phyloP scores from a whole-genome alignment of 2,888 invertebrate species.

The Parochlus steinenii region DNA sequence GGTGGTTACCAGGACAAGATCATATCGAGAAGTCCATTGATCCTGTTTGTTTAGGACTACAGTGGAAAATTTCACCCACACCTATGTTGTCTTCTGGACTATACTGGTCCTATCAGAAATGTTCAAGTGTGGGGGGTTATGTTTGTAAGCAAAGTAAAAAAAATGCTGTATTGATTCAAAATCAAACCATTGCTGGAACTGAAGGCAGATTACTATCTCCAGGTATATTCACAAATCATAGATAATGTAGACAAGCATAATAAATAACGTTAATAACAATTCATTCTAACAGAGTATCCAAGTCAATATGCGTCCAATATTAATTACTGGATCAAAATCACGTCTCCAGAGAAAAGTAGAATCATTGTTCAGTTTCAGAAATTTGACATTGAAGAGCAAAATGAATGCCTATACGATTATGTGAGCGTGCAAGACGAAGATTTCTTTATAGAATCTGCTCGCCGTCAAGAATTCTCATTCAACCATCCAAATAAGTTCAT shows the following conservation, averaged over 20 bases:
- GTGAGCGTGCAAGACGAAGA: constrained; percentile 40
- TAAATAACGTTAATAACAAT: constrained; percentile 12
- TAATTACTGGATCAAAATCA: constrained; percentile 49
- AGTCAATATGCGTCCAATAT: constrained; percentile 52
- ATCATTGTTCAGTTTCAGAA: constrained; percentile 50
- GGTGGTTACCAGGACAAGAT: constrained; percentile 45
- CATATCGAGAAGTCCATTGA: too few species aligned
- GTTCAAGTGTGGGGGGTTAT: constrained; percentile 48
- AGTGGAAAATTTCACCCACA: constrained; percentile 50
- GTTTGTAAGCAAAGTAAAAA: constrained; percentile 34
- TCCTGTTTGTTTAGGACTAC: constrained; percentile 35
- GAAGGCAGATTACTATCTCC: constrained; percentile 52
- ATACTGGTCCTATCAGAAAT: constrained; percentile 51
- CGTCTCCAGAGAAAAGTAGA: constrained; percentile 46
- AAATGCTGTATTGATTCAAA: constrained; percentile 35
- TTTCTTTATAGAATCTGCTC: constrained; percentile 14
- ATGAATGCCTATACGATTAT: constrained; percentile 64
- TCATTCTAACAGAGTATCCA: constrained; percentile 36
- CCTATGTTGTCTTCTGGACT: constrained; percentile 49
- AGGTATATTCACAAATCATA: constrained; percentile 19
- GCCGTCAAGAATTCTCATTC: not conserved
- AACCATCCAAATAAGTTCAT: constrained; percentile 2
- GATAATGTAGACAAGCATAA: not conserved
- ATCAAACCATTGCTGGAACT: constrained; percentile 45
- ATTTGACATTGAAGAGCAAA: constrained; percentile 57